These are phyloP conservation scores for Addax nasomaculatus DNA, from an alignment of 2,113 vertebrate species.

Conservation along the genomic window DNA sequence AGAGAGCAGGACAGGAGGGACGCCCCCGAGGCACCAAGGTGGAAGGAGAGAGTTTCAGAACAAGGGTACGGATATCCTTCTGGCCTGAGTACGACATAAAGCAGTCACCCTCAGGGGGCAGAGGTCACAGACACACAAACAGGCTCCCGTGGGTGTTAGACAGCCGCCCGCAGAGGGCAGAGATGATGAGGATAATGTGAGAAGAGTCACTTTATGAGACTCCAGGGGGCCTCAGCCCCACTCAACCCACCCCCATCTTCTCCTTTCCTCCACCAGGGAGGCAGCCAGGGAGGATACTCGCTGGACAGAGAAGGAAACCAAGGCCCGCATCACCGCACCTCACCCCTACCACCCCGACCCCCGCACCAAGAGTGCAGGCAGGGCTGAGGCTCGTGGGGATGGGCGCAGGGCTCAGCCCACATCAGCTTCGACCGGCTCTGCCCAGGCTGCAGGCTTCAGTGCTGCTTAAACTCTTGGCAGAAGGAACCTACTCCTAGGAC, in stretches of 20 bases:
- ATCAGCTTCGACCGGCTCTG: neutral
- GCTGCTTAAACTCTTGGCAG: neutral
- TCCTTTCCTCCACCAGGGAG: neutral
- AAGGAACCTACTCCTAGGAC: neutral
- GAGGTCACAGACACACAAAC: neutral
- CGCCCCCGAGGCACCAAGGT: neutral
- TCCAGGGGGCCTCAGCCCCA: neutral
- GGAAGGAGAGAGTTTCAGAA: neutral
- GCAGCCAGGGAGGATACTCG: neutral
- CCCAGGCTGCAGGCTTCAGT: neutral
- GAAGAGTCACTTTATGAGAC: neutral
- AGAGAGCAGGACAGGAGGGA: neutral
- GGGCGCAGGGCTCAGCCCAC: neutral
- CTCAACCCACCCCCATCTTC: neutral
- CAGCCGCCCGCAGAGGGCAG: neutral
- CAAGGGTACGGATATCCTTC: neutral
- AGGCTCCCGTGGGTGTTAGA: neutral
- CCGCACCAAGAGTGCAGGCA: neutral
- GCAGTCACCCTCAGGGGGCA: neutral
- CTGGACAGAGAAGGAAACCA: neutral
- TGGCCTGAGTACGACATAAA: neutral
- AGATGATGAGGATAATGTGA: neutral
- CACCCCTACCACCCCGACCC: neutral
- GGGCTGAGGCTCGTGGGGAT: neutral
- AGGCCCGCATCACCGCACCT: neutral